Evolutionary conservation across 2,888 invertebrate genomes (phyloP).

Genomic region (Cancer borealis): DNA sequence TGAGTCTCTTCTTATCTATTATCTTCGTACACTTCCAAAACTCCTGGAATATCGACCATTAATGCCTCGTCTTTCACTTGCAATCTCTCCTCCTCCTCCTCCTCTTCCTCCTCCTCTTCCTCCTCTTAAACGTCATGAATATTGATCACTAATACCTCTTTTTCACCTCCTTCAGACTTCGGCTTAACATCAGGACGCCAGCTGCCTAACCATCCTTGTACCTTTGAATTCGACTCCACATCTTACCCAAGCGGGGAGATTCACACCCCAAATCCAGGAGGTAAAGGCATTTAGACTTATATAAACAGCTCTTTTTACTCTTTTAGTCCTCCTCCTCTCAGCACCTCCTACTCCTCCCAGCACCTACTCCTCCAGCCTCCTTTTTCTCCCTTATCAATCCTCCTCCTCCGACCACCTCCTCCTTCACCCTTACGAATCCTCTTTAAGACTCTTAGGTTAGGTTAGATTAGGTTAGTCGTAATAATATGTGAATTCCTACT

Average conservation of each 20-base stretch:
- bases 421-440: too few species aligned
- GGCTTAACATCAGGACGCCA: constrained; percentile 52
- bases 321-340: too few species aligned
- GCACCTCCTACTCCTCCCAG: background rate
- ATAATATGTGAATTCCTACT: too few species aligned
- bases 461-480: too few species aligned
- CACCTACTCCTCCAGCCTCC: background rate
- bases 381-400: too few species aligned
- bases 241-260: constrained; percentile 35
- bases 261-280: constrained; percentile 65
- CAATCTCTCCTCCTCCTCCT: background rate
- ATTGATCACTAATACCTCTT: background rate
- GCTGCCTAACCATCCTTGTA: constrained; percentile 13
- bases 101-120: background rate
- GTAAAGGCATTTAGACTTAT: background rate
- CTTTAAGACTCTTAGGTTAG: too few species aligned
- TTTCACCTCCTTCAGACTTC: constrained; percentile 42
- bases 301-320: too few species aligned
- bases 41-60: background rate
- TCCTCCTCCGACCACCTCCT: background rate
- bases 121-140: background rate
- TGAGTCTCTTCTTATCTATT: background rate
- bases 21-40: background rate
- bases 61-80: background rate
- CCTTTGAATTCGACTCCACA: constrained; percentile 61